Evolutionary conservation across 2,888 invertebrate genomes (phyloP).

Genomic region (Meta bourneti): DNA sequence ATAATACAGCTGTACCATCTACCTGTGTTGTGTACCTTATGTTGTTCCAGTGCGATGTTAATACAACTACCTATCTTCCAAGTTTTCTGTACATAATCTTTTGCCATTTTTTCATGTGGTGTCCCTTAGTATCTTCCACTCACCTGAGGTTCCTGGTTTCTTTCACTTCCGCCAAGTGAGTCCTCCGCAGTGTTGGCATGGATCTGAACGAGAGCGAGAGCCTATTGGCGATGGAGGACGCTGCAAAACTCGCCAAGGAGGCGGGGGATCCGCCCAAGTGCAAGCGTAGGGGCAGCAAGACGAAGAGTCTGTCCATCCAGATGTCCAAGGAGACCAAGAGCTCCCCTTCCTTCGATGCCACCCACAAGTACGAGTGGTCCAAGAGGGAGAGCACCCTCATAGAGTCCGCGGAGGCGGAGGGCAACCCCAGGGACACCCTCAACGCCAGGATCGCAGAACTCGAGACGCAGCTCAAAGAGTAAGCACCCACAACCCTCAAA

Average conservation of each 20-base stretch:
- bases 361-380: slow-evolving; percentile 16
- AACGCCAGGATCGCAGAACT: slow-evolving; percentile 10
- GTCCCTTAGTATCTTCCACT: too few species aligned
- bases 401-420: slow-evolving; percentile 36
- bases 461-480: slow-evolving; percentile 39
- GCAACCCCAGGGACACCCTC: slow-evolving; percentile 39
- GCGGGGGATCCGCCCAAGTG: neutral
- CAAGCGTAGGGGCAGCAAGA: neutral
- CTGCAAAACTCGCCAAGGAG: neutral
- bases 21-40: too few species aligned
- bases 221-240: neutral
- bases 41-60: too few species aligned
- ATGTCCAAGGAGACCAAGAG: neutral
- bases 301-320: slow-evolving; percentile 1
- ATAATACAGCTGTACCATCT: too few species aligned
- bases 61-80: too few species aligned
- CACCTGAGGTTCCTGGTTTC: too few species aligned
- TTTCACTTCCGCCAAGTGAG: too few species aligned
- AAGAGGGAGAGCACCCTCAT: slow-evolving; percentile 15
- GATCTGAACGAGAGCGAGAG: neutral
- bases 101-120: too few species aligned
- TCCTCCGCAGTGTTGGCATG: too few species aligned
- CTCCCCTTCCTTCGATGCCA: neutral
- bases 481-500: neutral
- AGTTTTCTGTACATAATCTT: too few species aligned